These are phyloP conservation scores for Drosophila pullipes DNA, from an alignment of 2,888 invertebrate species.

Conservation along the genomic window DNA sequence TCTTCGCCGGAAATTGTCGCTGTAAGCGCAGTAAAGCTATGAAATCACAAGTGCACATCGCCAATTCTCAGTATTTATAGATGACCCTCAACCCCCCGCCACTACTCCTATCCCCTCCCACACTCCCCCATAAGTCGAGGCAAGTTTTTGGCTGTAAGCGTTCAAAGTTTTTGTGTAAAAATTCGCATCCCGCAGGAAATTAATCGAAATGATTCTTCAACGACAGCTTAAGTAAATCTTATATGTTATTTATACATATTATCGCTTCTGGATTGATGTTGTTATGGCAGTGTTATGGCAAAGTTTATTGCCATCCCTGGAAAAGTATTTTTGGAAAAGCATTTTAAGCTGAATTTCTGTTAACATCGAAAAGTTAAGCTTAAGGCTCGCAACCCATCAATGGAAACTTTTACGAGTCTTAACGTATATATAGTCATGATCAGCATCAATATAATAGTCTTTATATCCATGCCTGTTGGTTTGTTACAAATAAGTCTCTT, in stretches of 20 bases:
- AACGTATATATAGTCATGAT: background rate
- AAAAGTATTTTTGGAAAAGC: background rate
- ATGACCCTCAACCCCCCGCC: background rate
- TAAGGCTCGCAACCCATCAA: background rate
- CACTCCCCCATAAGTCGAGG: background rate
- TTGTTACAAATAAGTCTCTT: background rate
- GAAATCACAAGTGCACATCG: slow-evolving; percentile 19
- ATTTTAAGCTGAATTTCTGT: background rate
- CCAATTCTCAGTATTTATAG: slow-evolving; percentile 12
- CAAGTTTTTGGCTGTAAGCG: slow-evolving; percentile 18
- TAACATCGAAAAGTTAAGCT: background rate
- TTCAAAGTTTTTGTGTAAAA: slow-evolving; percentile 8
- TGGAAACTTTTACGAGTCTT: background rate
- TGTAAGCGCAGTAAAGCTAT: slow-evolving; percentile 30
- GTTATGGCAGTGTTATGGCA: background rate
- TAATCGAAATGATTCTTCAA: slow-evolving; percentile 29
- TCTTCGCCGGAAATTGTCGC: slow-evolving; percentile 52
- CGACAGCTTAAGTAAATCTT: background rate
- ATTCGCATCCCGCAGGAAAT: slow-evolving; percentile 37
- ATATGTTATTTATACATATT: slow-evolving; percentile 9
- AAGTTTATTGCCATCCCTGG: background rate
- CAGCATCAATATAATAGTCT: too few species aligned
- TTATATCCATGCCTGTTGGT: background rate
- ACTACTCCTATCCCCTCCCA: rapidly evolving
- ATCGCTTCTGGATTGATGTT: background rate